phyloP scores from a whole-genome alignment of 2,888 invertebrate genomes.

The Hypena proboscidalis region DNA sequence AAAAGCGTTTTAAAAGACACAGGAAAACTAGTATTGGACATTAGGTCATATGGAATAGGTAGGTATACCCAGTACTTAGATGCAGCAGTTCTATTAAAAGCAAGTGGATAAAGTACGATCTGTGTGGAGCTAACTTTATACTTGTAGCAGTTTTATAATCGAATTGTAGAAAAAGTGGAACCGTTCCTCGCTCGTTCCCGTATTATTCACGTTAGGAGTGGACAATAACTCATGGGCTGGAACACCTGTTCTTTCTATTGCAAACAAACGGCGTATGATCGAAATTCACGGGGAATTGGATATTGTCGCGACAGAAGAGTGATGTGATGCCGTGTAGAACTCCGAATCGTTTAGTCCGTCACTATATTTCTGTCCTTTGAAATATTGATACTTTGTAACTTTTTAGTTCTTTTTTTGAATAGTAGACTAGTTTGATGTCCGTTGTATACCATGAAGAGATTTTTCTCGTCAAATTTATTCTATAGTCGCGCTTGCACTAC shows the following conservation, averaged over 20 bases:
- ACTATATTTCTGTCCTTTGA: background rate
- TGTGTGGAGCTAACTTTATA: background rate
- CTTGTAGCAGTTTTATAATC: slow-evolving; percentile 1
- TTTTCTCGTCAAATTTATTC: no score
- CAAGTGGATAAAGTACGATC: slow-evolving; percentile 5
- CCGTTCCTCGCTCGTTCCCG: slow-evolving; percentile 39
- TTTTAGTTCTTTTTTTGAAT: background rate
- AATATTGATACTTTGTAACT: background rate
- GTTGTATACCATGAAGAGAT: no score
- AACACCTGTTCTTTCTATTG: slow-evolving; percentile 65
- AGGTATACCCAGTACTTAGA: no score
- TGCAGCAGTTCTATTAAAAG: slow-evolving; percentile 21
- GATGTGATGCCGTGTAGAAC: slow-evolving; percentile 23
- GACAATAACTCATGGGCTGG: slow-evolving; percentile 54
- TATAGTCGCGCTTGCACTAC: no score
- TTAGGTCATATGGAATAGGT: slow-evolving; percentile 2
- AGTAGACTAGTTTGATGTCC: no score
- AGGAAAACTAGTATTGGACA: slow-evolving; percentile 10
- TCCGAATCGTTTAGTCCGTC: background rate
- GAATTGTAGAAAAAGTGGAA: slow-evolving; percentile 25
- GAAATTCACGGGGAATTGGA: slow-evolving; percentile 37
- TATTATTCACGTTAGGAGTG: slow-evolving; percentile 57
- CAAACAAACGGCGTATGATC: slow-evolving; percentile 49
- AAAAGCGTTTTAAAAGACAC: slow-evolving; percentile 11
- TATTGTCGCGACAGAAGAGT: slow-evolving; percentile 30